A percentile compares a stretch with the other conserved stretches of the same genome.
Conservation (phyloP, 2,113 vertebrate species). For the Synchiropus splendidus region DNA sequence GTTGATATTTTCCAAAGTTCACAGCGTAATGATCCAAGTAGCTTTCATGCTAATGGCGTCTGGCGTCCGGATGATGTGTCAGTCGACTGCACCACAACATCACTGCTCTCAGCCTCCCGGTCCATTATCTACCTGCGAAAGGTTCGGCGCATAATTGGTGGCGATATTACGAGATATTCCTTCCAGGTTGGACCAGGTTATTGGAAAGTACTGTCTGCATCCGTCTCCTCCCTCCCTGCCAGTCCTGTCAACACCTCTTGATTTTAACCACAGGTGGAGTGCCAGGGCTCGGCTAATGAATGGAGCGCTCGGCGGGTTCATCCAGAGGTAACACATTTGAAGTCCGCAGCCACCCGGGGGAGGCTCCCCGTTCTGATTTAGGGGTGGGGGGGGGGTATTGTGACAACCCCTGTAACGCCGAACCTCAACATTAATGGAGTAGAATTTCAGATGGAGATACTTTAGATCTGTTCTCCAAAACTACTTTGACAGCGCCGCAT, state of each 20-base stretch:
- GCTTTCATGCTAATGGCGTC: constrained; percentile 37
- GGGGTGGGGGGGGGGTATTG: constrained; percentile 13
- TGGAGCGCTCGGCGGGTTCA: constrained; percentile 45
- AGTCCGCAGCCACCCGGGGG: constrained; percentile 39
- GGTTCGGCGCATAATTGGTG: constrained; percentile 29
- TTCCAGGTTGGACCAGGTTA: constrained; percentile 31
- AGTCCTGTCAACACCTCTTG: constrained; percentile 52
- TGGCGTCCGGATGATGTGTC: constrained; percentile 48
- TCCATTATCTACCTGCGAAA: constrained; percentile 35
- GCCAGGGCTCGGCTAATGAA: constrained; percentile 42
- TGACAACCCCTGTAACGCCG: constrained; percentile 33
- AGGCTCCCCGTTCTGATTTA: constrained; percentile 23
- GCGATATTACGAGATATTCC: constrained; percentile 32
- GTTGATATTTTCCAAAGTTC: constrained; percentile 42
- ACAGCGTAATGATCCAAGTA: constrained; percentile 42
- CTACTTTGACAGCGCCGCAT: no score
- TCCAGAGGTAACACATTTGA: constrained; percentile 59
- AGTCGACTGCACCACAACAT: constrained; percentile 38
- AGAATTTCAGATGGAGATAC: no score
- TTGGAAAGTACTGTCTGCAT: constrained; percentile 29
- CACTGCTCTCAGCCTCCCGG: background rate
- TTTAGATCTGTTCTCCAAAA: no score
- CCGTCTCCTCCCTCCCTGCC: constrained; percentile 14
- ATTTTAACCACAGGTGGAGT: constrained; percentile 54
- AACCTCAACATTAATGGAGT: no score